Percentiles rank a stretch among this genome's conserved stretches.
Evolutionary conservation across 2,797 vertebrate genomes (phyloP).

Genomic region (Setipinna tenuifilis): DNA sequence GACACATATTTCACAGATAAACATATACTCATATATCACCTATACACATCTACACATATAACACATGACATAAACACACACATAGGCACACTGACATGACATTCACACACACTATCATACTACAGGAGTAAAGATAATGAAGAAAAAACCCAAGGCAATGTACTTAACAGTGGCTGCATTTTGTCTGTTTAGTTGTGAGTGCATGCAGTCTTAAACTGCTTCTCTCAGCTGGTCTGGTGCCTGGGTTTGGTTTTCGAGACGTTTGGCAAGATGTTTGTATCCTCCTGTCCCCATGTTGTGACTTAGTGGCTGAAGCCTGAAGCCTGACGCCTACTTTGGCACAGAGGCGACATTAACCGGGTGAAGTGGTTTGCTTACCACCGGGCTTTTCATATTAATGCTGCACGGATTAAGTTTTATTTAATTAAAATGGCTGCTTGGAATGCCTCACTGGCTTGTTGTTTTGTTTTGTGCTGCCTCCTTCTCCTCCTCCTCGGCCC

Average conservation of each 20-base stretch:
- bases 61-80: too few species aligned
- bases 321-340: neutral
- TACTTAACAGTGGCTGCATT: neutral
- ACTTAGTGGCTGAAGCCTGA: neutral
- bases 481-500: neutral
- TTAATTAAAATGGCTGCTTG: slow-evolving; percentile 16
- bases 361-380: neutral
- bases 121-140: neutral
- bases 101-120: too few species aligned
- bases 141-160: neutral
- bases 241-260: neutral
- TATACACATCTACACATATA: too few species aligned
- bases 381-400: neutral
- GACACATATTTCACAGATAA: too few species aligned
- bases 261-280: neutral
- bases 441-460: neutral
- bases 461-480: neutral
- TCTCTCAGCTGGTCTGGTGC: neutral
- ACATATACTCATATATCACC: too few species aligned
- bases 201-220: neutral
- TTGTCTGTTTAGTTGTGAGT: neutral
- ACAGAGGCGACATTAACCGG: neutral
- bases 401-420: neutral
- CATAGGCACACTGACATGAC: too few species aligned
- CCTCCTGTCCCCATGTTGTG: neutral